Percentiles rank a stretch among this genome's conserved stretches.
Evolutionary conservation across 2,888 invertebrate species (phyloP).

Genomic region (Latrodectus elegans): DNA sequence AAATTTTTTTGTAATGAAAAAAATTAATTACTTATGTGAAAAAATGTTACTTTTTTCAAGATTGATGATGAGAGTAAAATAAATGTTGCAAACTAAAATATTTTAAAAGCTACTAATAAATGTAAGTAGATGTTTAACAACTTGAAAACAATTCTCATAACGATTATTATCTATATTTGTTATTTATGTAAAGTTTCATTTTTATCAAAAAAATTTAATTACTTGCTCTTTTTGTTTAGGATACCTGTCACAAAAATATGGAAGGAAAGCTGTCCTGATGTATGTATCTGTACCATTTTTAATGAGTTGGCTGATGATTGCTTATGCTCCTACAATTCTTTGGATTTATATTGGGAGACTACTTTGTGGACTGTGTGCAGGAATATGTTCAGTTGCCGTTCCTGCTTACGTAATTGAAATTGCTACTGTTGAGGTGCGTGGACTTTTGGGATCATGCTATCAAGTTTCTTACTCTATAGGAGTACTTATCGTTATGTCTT

Average conservation of each 20-base stretch:
- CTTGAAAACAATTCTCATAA: too few relatives aligned
- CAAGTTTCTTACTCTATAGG: conserved; percentile 65
- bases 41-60: background rate
- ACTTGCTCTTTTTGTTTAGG: conserved; percentile 22
- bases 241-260: conserved; percentile 70
- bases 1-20: too few relatives aligned
- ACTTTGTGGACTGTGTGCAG: conserved; percentile 61
- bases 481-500: conserved; percentile 58
- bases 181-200: too few relatives aligned
- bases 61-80: background rate
- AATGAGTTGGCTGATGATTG: conserved; percentile 74
- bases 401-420: conserved; percentile 70
- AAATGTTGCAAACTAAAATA: too few relatives aligned
- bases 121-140: too few relatives aligned
- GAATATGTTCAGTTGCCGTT: conserved; percentile 65
- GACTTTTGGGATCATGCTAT: conserved; percentile 65
- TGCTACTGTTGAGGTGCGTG: conserved; percentile 60
- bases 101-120: too few relatives aligned
- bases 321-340: conserved; percentile 58
- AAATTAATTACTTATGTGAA: too few relatives aligned
- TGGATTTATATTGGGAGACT: conserved; percentile 63
- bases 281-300: conserved; percentile 74
- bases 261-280: conserved; percentile 72
- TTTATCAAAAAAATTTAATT: background rate
- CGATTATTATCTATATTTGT: too few relatives aligned